phyloP scores from a whole-genome alignment of 1,140 invertebrate species.

The Gryllus bimaculatus region DNA sequence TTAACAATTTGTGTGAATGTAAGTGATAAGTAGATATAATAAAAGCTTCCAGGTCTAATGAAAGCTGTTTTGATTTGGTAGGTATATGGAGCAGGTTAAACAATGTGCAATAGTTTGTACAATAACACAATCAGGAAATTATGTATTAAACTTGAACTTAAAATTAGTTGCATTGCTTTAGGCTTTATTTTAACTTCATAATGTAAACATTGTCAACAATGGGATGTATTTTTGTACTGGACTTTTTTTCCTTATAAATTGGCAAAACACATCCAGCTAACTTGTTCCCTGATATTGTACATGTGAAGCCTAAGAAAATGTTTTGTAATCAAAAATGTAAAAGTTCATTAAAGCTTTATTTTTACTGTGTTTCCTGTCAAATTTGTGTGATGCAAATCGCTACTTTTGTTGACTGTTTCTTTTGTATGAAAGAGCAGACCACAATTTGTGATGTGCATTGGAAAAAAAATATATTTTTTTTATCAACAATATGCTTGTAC shows the following conservation, averaged over 20 bases:
- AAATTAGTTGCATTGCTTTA: too few relatives aligned
- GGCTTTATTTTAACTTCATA: too few relatives aligned
- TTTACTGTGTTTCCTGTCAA: not conserved
- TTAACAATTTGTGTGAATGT: not conserved
- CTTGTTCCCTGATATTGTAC: too few relatives aligned
- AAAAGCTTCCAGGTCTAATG: not conserved
- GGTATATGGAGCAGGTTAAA: not conserved
- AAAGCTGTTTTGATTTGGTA: not conserved
- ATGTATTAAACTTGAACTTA: too few relatives aligned
- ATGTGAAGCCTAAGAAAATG: not conserved
- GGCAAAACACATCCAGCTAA: too few relatives aligned
- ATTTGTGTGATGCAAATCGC: not conserved
- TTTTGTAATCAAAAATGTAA: not conserved
- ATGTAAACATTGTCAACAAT: too few relatives aligned
- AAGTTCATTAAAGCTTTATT: not conserved
- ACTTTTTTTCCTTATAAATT: too few relatives aligned
- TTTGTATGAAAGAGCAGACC: not conserved
- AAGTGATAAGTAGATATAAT: not conserved
- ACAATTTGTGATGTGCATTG: too few relatives aligned
- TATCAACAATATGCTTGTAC: too few relatives aligned
- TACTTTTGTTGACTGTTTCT: not conserved
- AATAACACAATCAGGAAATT: not conserved
- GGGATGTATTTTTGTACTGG: too few relatives aligned
- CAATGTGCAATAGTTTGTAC: not conserved
- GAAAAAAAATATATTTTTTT: too few relatives aligned